A percentile compares a stretch with the other conserved stretches of the same genome.
These are phyloP conservation scores for Pedetes capensis DNA, from an alignment of 2,113 vertebrate species.

Conservation along the genomic window DNA sequence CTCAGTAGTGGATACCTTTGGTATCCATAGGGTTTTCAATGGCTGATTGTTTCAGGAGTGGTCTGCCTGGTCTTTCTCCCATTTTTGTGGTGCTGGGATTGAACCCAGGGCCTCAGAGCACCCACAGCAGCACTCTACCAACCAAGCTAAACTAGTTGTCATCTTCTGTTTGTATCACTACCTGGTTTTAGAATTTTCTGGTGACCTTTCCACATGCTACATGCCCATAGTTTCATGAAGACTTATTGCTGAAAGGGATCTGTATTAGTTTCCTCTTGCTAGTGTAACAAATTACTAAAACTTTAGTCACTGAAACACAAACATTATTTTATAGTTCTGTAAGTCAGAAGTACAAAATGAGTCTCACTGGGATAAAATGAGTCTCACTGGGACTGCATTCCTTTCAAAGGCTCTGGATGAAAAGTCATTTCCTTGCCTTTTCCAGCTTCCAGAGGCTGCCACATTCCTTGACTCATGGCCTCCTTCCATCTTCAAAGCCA, in stretches of 20 bases:
- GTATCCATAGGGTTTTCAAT: too few relatives aligned
- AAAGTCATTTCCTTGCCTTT: not conserved
- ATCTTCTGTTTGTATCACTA: not conserved
- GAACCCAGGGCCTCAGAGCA: too few relatives aligned
- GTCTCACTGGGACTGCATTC: not conserved
- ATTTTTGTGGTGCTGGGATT: too few relatives aligned
- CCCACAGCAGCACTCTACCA: too few relatives aligned
- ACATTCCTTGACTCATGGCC: not conserved
- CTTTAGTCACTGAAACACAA: not conserved
- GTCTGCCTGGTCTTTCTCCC: too few relatives aligned
- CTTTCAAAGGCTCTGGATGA: not conserved
- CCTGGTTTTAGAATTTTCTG: not conserved
- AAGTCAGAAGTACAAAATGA: not conserved
- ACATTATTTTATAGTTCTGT: not conserved
- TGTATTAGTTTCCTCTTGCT: not conserved
- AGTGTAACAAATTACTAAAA: not conserved
- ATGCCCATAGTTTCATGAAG: not conserved
- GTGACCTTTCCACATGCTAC: not conserved
- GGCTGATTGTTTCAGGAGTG: too few relatives aligned
- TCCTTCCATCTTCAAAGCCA: not conserved
- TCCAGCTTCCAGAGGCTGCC: not conserved
- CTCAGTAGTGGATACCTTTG: too few relatives aligned
- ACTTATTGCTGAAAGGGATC: not conserved
- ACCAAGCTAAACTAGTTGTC: not conserved
- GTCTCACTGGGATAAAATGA: not conserved